Conservation (phyloP, 1,140 invertebrate species). For the Bathynomus jamesi region DNA sequence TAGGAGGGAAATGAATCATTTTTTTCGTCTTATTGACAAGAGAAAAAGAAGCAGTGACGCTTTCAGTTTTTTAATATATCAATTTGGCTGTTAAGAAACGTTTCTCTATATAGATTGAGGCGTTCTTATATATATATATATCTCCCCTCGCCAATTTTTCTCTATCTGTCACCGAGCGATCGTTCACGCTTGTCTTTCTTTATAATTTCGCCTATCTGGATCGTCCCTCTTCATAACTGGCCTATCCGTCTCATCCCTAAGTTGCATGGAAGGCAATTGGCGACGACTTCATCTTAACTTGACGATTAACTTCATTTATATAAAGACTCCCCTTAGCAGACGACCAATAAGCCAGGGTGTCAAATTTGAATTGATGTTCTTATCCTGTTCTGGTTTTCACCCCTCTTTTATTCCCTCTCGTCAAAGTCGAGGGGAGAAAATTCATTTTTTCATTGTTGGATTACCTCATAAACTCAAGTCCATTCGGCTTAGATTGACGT, state of each 20-base stretch:
- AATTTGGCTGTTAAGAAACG: too few species aligned
- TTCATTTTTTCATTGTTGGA: not conserved
- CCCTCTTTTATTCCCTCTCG: not conserved
- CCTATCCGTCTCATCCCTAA: not conserved
- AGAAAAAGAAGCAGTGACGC: too few species aligned
- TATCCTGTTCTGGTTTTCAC: not conserved
- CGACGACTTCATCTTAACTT: not conserved
- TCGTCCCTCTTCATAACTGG: not conserved
- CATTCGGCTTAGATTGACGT: too few species aligned
- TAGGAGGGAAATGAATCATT: too few species aligned
- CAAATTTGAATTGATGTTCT: not conserved
- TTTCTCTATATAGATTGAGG: too few species aligned
- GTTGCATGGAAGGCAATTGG: not conserved
- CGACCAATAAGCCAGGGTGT: not conserved
- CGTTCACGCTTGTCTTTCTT: not conserved
- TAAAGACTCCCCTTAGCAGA: not conserved
- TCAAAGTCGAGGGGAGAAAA: not conserved
- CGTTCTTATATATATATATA: not conserved
- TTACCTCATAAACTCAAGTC: too few species aligned
- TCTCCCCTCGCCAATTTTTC: not conserved
- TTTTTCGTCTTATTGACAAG: too few species aligned
- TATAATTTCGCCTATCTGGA: not conserved
- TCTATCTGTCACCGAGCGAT: not conserved
- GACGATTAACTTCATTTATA: not conserved
- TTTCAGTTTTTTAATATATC: too few species aligned